Percentiles rank a stretch among this genome's conserved stretches.
Conservation (phyloP, 1,140 invertebrate species). For the Bombus superbus region DNA sequence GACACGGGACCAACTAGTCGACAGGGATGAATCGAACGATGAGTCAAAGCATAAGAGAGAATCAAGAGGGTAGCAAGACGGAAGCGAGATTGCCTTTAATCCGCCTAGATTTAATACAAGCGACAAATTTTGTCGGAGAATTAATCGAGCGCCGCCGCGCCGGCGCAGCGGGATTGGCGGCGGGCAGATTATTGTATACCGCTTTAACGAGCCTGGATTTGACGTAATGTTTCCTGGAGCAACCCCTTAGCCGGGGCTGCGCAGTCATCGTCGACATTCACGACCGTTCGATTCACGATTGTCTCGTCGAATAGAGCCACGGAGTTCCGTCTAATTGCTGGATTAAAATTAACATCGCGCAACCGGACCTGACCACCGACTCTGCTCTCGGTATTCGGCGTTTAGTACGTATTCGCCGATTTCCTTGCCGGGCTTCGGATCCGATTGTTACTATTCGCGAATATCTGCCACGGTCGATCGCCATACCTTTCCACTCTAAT, state of each 20-base stretch:
- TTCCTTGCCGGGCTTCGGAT: too few species aligned
- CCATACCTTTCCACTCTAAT: too few species aligned
- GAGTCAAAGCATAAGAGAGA: conserved; percentile 39
- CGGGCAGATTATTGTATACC: conserved; percentile 80
- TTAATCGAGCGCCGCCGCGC: conserved; percentile 76
- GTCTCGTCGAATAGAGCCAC: conserved; percentile 25
- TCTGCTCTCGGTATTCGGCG: background rate
- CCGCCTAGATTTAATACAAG: conserved; percentile 80
- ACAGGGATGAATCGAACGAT: conserved; percentile 23
- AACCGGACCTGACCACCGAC: background rate
- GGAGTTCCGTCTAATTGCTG: conserved; percentile 55
- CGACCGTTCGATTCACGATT: conserved; percentile 45
- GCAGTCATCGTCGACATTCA: conserved; percentile 56
- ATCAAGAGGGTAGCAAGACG: conserved; percentile 61
- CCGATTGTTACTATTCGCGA: too few species aligned
- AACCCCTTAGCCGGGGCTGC: conserved; percentile 47
- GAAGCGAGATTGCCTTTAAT: conserved; percentile 80
- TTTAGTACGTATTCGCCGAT: background rate
- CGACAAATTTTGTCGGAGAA: conserved; percentile 80
- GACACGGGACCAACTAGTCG: too few species aligned
- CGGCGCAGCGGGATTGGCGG: conserved; percentile 74
- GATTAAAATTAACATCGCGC: conserved; percentile 44
- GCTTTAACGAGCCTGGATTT: conserved; percentile 79
- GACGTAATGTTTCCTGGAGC: conserved; percentile 76
- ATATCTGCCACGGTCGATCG: too few species aligned